Percentiles rank a stretch among this genome's conserved stretches.
phyloP scores from a whole-genome alignment of 2,113 vertebrate genomes.

The Bufo bufo region DNA sequence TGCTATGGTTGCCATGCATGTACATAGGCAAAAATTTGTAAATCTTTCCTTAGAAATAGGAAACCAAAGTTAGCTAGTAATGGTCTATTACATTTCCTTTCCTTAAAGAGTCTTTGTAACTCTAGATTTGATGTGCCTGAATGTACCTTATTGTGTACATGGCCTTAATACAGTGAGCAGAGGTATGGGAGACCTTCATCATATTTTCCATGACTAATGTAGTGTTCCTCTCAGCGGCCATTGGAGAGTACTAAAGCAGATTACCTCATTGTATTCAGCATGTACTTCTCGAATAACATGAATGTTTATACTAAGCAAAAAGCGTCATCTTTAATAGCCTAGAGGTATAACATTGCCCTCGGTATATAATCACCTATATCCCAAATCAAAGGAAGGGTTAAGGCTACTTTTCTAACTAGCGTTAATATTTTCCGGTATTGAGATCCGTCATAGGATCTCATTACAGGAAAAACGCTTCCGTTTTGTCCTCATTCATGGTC shows the following conservation, averaged over 20 bases:
- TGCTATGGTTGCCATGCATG: background rate
- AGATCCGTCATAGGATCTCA: no score
- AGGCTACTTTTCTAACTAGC: no score
- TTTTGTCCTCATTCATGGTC: no score
- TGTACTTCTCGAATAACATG: background rate
- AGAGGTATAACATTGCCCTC: no score
- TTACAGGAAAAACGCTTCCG: no score
- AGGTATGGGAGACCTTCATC: constrained; percentile 6
- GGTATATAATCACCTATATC: no score
- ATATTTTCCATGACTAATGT: constrained; percentile 31
- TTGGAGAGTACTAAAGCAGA: background rate
- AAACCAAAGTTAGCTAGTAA: background rate
- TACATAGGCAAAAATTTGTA: background rate
- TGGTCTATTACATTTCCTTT: background rate
- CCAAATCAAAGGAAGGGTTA: no score
- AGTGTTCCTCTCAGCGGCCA: background rate
- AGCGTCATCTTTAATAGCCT: background rate
- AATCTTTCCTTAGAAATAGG: background rate
- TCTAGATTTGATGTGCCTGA: background rate
- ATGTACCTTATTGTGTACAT: background rate
- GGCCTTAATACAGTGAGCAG: background rate
- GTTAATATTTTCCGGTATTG: no score
- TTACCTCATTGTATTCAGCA: background rate
- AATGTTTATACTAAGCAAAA: background rate
- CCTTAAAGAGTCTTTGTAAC: background rate